Evolutionary conservation across 1,140 invertebrate genomes (phyloP), one percentile per base, ranked within the genome.

Genomic region (Paramacrobiotus metropolitanus): DNA sequence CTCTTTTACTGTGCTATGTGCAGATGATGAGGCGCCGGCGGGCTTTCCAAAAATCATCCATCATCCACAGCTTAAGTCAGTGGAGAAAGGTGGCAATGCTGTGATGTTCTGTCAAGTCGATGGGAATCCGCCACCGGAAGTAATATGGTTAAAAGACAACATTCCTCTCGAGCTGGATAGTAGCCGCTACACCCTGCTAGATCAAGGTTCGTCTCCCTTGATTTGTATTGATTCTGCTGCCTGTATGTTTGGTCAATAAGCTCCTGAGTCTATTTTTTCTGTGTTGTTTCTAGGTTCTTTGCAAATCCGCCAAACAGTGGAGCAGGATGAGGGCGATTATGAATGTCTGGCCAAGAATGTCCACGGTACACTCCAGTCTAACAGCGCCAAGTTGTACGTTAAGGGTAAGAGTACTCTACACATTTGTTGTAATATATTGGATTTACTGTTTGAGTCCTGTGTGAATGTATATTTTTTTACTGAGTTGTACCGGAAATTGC

Each of bases 21-120:
- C 80, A 89, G 86, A 79, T 65, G 83, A 86, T 67, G 83, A 86
- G 72, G 75, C 88, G 40, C 91, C 92, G 3, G 74, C 74, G 61
- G 92, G 92, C 30, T 97, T 95, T 75, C 93, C 92, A 28, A 77
- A 80, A 68, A 91, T 97, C 68, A 82, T 81, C 21, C 81, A 84
- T 65, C 73, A 83, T 64, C 87, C 90, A 0, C 78, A 78, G 84
- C 80, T 80, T 60, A 84, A 90, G 75, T 89, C 92, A 55, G 90
- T 96, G 30, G 93, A 98, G 75, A 87, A 88, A 66, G 89, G 87
- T n/a, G 85, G 88, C 72, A 86, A 82, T 28, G 83, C 89, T 0
- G 78, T 87, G 2, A 79, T 97, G 62, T 80, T 82, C 21, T 97
- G 93, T 74, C 78, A 83, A 61, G 90, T 88, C 20, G 79, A 79